A percentile compares a stretch with the other conserved stretches of the same genome.
These are phyloP conservation scores for Lasioglossum albipes DNA, from an alignment of 1,140 invertebrate species.

Conservation along the genomic window DNA sequence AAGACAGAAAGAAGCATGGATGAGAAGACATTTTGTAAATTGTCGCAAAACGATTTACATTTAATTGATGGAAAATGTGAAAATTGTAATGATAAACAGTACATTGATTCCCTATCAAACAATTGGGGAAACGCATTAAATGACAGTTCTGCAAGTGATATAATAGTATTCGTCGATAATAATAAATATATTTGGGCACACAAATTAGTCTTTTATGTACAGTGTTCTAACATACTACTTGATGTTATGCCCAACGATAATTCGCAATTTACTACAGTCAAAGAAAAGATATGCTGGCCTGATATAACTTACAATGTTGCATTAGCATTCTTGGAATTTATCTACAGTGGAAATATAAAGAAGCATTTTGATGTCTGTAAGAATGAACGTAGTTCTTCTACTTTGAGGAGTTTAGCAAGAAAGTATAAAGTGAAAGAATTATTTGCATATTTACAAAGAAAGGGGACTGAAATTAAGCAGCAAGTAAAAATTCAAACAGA, in stretches of 20 bases:
- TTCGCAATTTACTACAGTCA: conserved; percentile 50
- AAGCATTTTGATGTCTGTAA: conserved; percentile 60
- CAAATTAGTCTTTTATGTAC: conserved; percentile 75
- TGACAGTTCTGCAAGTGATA: conserved; percentile 75
- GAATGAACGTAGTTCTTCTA: conserved; percentile 43
- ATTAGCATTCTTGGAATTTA: conserved; percentile 76
- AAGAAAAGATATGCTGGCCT: conserved; percentile 71
- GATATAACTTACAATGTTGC: conserved; percentile 67
- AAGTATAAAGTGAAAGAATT: conserved; percentile 66
- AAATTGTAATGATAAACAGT: conserved; percentile 39
- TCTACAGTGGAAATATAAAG: conserved; percentile 75
- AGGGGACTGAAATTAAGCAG: conserved; percentile 30
- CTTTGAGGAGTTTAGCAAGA: conserved; percentile 67
- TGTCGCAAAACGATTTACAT: neutral
- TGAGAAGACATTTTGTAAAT: neutral
- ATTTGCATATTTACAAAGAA: conserved; percentile 64
- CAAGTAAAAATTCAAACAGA: neutral
- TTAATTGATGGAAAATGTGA: conserved; percentile 25
- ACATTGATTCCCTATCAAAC: conserved; percentile 52
- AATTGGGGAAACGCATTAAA: conserved; percentile 74
- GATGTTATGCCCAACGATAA: conserved; percentile 67
- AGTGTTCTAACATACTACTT: conserved; percentile 75
- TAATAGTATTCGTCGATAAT: conserved; percentile 73
- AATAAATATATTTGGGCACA: conserved; percentile 74
- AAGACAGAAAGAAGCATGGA: neutral